Evolutionary conservation across 2,888 invertebrate species (phyloP).

Genomic region (Drosophila neonasuta): DNA sequence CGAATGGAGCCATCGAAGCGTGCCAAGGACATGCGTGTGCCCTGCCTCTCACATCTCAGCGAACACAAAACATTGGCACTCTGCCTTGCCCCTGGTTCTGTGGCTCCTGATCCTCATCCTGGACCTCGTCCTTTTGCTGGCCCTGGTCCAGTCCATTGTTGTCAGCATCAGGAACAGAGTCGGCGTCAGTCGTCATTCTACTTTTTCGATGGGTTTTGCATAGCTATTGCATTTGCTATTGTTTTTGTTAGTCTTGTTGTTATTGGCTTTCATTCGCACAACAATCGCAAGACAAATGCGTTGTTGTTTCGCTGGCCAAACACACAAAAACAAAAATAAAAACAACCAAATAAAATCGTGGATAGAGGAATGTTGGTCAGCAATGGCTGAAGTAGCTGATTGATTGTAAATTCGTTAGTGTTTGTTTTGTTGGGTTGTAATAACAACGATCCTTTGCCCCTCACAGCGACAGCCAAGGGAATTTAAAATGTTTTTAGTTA

Average conservation of each 20-base stretch:
- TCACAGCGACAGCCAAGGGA: neutral
- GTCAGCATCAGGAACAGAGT: conserved; percentile 9
- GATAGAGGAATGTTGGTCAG: conserved; percentile 21
- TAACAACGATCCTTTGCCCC: conserved; percentile 3
- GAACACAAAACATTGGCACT: neutral
- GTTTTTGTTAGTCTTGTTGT: conserved; percentile 21
- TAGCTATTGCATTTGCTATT: conserved; percentile 16
- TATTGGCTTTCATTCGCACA: conserved; percentile 27
- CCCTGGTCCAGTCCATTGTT: conserved; percentile 34
- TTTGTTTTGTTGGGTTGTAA: conserved; percentile 4
- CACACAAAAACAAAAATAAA: conserved; percentile 3
- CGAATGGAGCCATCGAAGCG: conserved; percentile 50
- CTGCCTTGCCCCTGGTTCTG: neutral
- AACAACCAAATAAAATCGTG: neutral
- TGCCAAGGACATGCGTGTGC: conserved; percentile 54
- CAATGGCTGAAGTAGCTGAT: conserved; percentile 25
- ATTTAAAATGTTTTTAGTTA: neutral
- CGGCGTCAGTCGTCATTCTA: conserved; percentile 31
- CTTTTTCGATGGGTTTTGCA: conserved; percentile 38
- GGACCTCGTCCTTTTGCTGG: neutral
- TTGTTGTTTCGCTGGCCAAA: conserved; percentile 9
- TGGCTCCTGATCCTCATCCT: neutral
- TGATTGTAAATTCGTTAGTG: conserved; percentile 40
- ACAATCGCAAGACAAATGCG: conserved; percentile 56
- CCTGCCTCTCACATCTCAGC: conserved; percentile 4